phyloP scores from a whole-genome alignment of 2,888 invertebrate genomes.

The Drosophila mulleri region DNA sequence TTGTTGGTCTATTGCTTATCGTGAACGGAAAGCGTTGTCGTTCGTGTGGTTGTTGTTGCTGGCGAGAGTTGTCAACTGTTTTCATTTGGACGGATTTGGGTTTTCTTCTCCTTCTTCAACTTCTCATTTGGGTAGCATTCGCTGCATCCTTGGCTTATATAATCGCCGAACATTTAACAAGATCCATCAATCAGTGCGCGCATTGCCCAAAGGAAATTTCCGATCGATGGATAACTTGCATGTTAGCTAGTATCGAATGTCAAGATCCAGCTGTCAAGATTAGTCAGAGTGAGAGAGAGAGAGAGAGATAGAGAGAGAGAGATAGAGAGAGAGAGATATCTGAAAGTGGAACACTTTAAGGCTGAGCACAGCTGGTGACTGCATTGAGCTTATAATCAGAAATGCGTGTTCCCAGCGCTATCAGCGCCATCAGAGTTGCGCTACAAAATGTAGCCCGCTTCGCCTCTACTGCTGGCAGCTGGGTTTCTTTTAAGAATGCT shows the following conservation, averaged over 20 bases:
- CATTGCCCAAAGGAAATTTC: conserved; percentile 22
- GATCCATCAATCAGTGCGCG: conserved; percentile 51
- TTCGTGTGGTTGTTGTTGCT: conserved; percentile 27
- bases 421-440: conserved; percentile 2
- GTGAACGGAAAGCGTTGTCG: conserved; percentile 69
- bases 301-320: too few relatives aligned
- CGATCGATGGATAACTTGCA: conserved; percentile 37
- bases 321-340: not conserved
- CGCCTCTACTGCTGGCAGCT: not conserved
- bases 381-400: conserved; percentile 27
- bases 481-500: not conserved
- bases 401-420: conserved; percentile 18
- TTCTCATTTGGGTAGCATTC: conserved; percentile 11
- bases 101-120: not conserved
- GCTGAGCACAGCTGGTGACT: conserved; percentile 31
- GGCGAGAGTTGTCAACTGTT: conserved; percentile 38
- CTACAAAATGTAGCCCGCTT: not conserved
- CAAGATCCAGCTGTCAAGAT: conserved; percentile 49
- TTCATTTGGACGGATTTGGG: conserved; percentile 21
- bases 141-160: conserved; percentile 15
- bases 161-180: conserved; percentile 29
- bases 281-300: not conserved
- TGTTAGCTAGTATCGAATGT: conserved; percentile 37
- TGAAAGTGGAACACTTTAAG: conserved; percentile 33
- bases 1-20: conserved; percentile 58